phyloP scores from a whole-genome alignment of 2,888 invertebrate genomes.

The Acrobasis repandana region DNA sequence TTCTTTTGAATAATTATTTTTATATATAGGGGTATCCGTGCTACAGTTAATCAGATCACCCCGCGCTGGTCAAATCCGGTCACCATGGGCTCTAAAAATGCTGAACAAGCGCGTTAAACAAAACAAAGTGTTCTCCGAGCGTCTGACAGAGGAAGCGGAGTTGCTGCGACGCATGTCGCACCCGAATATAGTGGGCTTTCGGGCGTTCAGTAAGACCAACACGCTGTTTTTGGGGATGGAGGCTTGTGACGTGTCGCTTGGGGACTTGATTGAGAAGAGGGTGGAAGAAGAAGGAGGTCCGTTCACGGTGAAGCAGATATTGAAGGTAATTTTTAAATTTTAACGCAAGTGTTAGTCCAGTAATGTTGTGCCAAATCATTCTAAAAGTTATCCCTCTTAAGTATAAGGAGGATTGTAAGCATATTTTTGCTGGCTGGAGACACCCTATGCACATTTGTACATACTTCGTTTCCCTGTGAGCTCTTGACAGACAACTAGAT shows the following conservation, averaged over 20 bases:
- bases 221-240: conserved; percentile 90
- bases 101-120: conserved; percentile 80
- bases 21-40: conserved; percentile 86
- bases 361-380: no score
- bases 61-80: conserved; percentile 85
- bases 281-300: conserved; percentile 81
- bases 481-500: no score
- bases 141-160: conserved; percentile 88
- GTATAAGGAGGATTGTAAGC: no score
- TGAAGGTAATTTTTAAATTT: conserved; percentile 66
- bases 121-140: conserved; percentile 69
- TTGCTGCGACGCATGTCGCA: conserved; percentile 87
- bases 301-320: conserved; percentile 84
- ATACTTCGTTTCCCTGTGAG: no score
- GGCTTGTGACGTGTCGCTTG: conserved; percentile 87
- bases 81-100: conserved; percentile 94
- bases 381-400: no score
- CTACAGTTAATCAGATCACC: conserved; percentile 90
- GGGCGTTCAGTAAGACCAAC: conserved; percentile 76
- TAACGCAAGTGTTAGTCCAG: no score
- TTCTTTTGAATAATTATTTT: not conserved
- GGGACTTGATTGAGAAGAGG: conserved; percentile 88
- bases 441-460: no score
- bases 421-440: no score
- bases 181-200: conserved; percentile 92